These are phyloP conservation scores for Yponomeuta plumbellus DNA, from an alignment of 2,888 invertebrate species.

Conservation along the genomic window DNA sequence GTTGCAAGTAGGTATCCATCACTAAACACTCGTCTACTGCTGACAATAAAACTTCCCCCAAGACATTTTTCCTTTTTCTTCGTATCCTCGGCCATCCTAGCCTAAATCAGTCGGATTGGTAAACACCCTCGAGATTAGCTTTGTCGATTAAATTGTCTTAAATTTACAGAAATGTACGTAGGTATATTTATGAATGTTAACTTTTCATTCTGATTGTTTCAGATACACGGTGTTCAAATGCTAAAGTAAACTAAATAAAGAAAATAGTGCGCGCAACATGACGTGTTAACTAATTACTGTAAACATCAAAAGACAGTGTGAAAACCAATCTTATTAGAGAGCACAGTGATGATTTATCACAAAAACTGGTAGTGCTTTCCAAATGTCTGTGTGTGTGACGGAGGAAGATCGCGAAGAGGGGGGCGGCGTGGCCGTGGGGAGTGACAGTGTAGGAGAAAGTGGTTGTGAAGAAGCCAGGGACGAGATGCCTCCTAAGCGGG, in stretches of 20 bases:
- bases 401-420: conserved; percentile 64
- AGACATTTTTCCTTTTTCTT: no score
- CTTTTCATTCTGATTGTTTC: not conserved
- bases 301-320: not conserved
- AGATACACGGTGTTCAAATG: not conserved
- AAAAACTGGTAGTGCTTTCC: conserved; percentile 16
- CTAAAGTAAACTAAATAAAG: not conserved
- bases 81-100: no score
- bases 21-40: no score
- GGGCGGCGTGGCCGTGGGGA: conserved; percentile 40
- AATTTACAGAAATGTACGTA: no score
- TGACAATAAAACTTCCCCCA: no score
- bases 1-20: no score
- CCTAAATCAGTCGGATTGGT: no score
- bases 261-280: not conserved
- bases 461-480: conserved; percentile 27
- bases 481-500: conserved; percentile 47
- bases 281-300: not conserved
- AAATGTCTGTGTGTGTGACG: conserved; percentile 65
- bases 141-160: no score
- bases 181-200: no score
- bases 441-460: conserved; percentile 27
- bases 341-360: not conserved
- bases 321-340: not conserved
- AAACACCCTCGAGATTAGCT: no score